These are phyloP conservation scores for Nibea coibor DNA, from an alignment of 2,113 vertebrate genomes.

Conservation along the genomic window DNA sequence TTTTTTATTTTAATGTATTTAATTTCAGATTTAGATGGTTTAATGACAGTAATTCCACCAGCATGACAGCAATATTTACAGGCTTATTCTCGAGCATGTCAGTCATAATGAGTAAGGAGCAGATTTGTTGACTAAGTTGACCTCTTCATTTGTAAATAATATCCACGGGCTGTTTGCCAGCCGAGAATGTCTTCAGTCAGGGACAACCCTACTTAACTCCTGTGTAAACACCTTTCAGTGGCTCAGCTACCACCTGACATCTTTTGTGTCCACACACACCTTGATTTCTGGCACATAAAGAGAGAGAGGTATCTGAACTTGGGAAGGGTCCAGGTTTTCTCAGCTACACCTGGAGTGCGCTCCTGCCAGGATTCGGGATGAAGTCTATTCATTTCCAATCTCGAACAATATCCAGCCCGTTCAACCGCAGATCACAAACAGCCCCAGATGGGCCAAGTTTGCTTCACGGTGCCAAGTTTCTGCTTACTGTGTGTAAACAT, in stretches of 20 bases:
- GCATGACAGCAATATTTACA: constrained; percentile 8
- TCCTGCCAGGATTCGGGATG: constrained; percentile 69
- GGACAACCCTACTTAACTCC: constrained; percentile 55
- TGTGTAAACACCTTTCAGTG: constrained; percentile 70
- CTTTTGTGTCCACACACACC: constrained; percentile 65
- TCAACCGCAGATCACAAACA: constrained; percentile 61
- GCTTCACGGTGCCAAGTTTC: constrained; percentile 64
- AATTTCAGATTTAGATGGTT: not conserved
- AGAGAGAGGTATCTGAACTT: constrained; percentile 68
- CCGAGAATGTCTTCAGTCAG: constrained; percentile 48
- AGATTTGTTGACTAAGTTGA: constrained; percentile 36
- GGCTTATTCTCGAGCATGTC: constrained; percentile 9
- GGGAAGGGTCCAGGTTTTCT: constrained; percentile 72
- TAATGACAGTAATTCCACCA: not conserved
- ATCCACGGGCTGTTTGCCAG: constrained; percentile 40
- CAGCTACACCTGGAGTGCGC: constrained; percentile 73
- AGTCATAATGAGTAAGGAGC: not conserved
- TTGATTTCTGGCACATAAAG: constrained; percentile 58
- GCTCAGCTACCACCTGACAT: constrained; percentile 60
- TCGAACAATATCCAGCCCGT: constrained; percentile 63
- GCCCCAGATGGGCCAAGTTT: constrained; percentile 55
- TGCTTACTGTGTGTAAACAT: constrained; percentile 69
- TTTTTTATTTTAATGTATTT: not conserved
- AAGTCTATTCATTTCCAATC: constrained; percentile 68
- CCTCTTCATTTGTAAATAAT: constrained; percentile 62